Conservation (phyloP, 2,797 vertebrate species). For the Pelodytes ibericus region DNA sequence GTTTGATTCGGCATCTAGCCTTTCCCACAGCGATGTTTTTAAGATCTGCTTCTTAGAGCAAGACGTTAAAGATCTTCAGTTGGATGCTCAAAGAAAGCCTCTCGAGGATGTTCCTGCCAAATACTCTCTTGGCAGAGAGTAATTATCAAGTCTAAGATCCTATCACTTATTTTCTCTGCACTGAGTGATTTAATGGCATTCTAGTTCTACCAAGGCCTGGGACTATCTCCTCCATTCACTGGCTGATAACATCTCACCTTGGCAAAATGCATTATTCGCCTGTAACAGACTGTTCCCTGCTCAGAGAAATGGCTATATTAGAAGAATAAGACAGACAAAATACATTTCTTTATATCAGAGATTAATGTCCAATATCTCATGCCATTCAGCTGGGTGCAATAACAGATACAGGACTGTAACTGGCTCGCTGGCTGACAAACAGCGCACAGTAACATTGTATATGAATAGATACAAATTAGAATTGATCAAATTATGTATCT, state of each 20-base stretch:
- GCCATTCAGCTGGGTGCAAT: constrained; percentile 15
- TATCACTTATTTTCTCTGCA: not conserved
- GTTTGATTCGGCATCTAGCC: not conserved
- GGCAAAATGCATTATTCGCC: constrained; percentile 17
- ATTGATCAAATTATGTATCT: constrained; percentile 32
- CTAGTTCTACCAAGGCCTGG: too few relatives aligned
- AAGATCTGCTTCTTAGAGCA: too few relatives aligned
- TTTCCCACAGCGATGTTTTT: too few relatives aligned
- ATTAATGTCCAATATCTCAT: constrained; percentile 11
- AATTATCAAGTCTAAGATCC: constrained; percentile 25
- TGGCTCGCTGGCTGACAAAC: not conserved
- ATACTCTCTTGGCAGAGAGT: not conserved
- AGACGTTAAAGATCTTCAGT: not conserved
- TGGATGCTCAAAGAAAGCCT: not conserved
- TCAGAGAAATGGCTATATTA: constrained; percentile 33
- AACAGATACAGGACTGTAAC: constrained; percentile 5
- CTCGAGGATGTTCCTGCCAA: not conserved
- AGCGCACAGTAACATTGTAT: not conserved
- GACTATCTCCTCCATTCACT: constrained; percentile 11
- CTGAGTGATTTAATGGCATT: constrained; percentile 20
- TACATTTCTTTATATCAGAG: not conserved
- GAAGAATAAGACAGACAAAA: constrained; percentile 5
- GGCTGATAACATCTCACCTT: constrained; percentile 36
- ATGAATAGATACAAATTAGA: constrained; percentile 22
- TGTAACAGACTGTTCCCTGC: constrained; percentile 9